These are phyloP conservation scores for Palloptera scutellata DNA, from an alignment of 2,888 invertebrate genomes.

Conservation along the genomic window DNA sequence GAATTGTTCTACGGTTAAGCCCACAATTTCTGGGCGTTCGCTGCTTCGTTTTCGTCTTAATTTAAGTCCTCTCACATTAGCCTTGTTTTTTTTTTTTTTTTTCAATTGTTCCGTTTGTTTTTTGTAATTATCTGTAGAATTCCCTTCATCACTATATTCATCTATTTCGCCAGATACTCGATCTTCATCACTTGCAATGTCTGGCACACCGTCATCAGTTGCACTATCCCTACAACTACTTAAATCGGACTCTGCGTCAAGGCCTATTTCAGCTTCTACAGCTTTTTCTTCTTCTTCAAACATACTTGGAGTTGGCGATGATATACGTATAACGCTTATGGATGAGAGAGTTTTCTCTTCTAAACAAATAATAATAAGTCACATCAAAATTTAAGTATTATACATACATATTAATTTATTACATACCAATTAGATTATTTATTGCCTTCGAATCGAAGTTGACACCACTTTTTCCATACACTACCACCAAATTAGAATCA, in stretches of 20 bases:
- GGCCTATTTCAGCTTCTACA: constrained; percentile 40
- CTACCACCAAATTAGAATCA: constrained; percentile 72
- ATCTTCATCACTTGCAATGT: constrained; percentile 44
- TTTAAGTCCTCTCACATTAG: constrained; percentile 24
- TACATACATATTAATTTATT: not conserved
- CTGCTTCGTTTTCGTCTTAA: constrained; percentile 36
- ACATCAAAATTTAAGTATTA: constrained; percentile 12
- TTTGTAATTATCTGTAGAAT: constrained; percentile 22
- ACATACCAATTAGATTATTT: constrained; percentile 78
- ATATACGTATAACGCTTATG: constrained; percentile 71
- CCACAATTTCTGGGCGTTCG: constrained; percentile 67
- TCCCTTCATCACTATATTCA: constrained; percentile 39
- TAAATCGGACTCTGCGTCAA: constrained; percentile 41
- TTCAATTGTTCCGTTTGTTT: constrained; percentile 9
- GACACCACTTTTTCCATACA: constrained; percentile 88
- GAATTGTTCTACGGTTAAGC: constrained; percentile 73
- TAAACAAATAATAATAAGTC: constrained; percentile 38
- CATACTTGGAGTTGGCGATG: constrained; percentile 64
- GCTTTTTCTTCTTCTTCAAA: constrained; percentile 56
- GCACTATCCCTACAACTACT: constrained; percentile 44
- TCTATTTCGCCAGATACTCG: constrained; percentile 43
- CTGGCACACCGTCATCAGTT: constrained; percentile 44
- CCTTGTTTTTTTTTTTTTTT: constrained; percentile 16
- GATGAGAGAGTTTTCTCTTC: constrained; percentile 68
- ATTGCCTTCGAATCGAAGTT: constrained; percentile 83